Evolutionary conservation across 2,113 vertebrate genomes (phyloP).

Genomic region (Gopherus flavomarginatus): DNA sequence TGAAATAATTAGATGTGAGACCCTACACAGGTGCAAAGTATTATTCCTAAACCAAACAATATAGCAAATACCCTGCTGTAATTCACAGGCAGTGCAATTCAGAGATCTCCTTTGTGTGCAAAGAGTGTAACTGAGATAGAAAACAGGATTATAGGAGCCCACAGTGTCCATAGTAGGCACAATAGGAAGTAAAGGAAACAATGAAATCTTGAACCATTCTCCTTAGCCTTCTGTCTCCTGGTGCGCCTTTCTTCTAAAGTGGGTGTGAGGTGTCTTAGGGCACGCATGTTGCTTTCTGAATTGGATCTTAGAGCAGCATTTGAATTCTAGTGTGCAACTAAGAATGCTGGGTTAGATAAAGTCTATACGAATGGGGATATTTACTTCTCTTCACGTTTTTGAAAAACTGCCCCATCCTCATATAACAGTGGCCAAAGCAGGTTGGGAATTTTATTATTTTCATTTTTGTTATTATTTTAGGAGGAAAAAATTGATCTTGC

Average conservation of each 20-base stretch:
- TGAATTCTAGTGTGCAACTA: not conserved
- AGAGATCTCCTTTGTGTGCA: not conserved
- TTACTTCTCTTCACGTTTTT: not conserved
- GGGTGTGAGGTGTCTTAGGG: not conserved
- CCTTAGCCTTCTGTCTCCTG: not conserved
- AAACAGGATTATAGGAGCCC: not conserved
- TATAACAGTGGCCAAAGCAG: slow-evolving; percentile 3
- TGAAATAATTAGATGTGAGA: not conserved
- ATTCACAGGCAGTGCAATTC: not conserved
- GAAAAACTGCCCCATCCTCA: not conserved
- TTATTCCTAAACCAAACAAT: not conserved
- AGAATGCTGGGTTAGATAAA: not conserved
- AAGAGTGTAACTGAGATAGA: not conserved
- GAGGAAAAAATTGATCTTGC: slow-evolving; percentile 31
- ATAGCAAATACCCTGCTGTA: not conserved
- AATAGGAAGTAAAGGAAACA: not conserved
- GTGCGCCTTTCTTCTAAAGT: not conserved
- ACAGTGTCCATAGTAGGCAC: not conserved
- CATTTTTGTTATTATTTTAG: slow-evolving; percentile 13
- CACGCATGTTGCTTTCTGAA: not conserved
- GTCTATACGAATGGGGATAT: not conserved
- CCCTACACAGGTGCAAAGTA: not conserved
- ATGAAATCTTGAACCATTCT: not conserved
- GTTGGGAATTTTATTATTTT: slow-evolving; percentile 29
- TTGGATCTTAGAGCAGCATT: not conserved